Evolutionary conservation across 2,797 vertebrate genomes (phyloP), one percentile per base, ranked within the genome.

Genomic region (Trachurus trachurus): DNA sequence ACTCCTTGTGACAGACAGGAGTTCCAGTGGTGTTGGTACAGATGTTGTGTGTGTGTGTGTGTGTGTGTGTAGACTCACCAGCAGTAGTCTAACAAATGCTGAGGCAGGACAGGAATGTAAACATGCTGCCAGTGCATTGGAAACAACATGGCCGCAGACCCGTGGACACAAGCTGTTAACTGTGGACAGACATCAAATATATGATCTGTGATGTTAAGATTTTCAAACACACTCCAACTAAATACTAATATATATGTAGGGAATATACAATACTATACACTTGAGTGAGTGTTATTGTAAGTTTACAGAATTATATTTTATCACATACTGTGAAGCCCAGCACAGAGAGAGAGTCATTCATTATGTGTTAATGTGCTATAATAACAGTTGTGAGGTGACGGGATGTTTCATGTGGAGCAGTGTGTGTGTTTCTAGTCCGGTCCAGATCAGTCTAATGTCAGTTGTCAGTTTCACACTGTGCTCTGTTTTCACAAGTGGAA

Each of bases 111-210:
- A 10, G 98, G 98, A 87, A 99, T 99, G 96, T 99, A 99, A 93
- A 99, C 98, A 45, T 99, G 98, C 89, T 99, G 98, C 98, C 98
- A 99, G 94, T 97, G 97, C 98, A 99, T 99, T 56, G 98, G 98
- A 93, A 97, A 99, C 61, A 99, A 94, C 97, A 99, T 97, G 37
- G 97, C 96, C 21, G 97, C 97, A 3, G 98, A 97, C n/a, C 98
- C 98, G 39, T 99, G 98, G 91, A 99, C 94, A 82, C 98, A 99
- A 85, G 98, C 98, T 22, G 98, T 99, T 95, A 99, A 94, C 98
- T 99, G 95, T 31, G 54, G 50, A 78, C 19, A 81, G 16, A 78
- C 2, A 67, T 17, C n/a, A 65, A 59, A 39, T 2, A 9, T 11
- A 61, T 6, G 15, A 57, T 11, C 22, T n/a, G 31, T 53, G 9